Evolutionary conservation across 1,140 invertebrate species (phyloP).

Genomic region (Hydropsyche tenuis): DNA sequence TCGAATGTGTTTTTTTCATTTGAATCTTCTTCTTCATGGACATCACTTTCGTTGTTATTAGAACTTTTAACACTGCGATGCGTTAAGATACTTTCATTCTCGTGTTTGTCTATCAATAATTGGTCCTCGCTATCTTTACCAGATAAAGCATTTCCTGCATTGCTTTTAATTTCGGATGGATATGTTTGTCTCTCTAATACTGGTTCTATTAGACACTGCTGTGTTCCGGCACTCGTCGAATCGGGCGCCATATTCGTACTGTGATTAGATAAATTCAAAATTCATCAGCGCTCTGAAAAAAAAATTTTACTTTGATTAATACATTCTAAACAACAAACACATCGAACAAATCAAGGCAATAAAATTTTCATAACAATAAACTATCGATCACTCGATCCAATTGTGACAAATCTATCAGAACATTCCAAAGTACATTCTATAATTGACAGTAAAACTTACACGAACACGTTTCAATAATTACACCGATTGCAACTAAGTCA

Average conservation of each 20-base stretch:
- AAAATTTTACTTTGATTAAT: too few relatives aligned
- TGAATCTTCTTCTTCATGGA: constrained; percentile 55
- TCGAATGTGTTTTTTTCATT: constrained; percentile 58
- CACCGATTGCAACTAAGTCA: too few relatives aligned
- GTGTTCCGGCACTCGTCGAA: constrained; percentile 4
- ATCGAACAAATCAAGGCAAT: too few relatives aligned
- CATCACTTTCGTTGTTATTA: constrained; percentile 52
- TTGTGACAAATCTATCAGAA: too few relatives aligned
- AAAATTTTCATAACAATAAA: too few relatives aligned
- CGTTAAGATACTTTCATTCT: not conserved
- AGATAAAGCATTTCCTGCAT: not conserved
- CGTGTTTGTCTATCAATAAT: not conserved
- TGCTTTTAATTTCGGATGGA: not conserved
- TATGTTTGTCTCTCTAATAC: constrained; percentile 4
- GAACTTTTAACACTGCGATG: not conserved
- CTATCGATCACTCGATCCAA: too few relatives aligned
- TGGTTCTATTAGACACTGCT: not conserved
- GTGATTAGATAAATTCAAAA: not conserved
- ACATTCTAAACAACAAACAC: too few relatives aligned
- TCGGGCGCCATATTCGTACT: constrained; percentile 21
- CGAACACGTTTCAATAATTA: too few relatives aligned
- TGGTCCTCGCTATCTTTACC: not conserved
- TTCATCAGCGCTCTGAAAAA: not conserved
- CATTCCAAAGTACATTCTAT: too few relatives aligned
- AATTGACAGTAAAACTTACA: too few relatives aligned